These are phyloP conservation scores for Dicrostonyx torquatus DNA, from an alignment of 2,797 vertebrate species.

Conservation along the genomic window DNA sequence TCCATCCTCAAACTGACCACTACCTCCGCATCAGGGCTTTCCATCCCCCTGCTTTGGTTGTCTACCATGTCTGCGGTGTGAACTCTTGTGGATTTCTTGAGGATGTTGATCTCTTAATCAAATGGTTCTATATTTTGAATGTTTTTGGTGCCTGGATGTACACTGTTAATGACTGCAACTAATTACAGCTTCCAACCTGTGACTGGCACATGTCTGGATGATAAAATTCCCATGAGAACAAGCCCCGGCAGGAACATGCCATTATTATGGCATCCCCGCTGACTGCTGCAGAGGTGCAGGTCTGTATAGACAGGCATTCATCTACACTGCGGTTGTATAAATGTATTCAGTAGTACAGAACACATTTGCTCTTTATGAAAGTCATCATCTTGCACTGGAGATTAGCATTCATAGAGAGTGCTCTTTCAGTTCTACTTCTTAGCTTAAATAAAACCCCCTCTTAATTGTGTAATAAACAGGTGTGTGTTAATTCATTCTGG, in stretches of 20 bases:
- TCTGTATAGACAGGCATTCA: background rate
- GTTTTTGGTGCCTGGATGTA: background rate
- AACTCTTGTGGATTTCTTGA: background rate
- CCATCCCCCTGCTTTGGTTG: background rate
- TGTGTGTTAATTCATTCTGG: background rate
- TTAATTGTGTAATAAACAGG: conserved; percentile 4
- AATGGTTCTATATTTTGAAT: background rate
- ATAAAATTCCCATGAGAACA: conserved; percentile 24
- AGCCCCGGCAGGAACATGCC: background rate
- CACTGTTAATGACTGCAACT: background rate
- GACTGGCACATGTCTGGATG: background rate
- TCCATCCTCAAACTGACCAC: background rate
- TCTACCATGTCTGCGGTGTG: background rate
- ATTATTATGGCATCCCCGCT: background rate
- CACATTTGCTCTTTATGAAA: background rate
- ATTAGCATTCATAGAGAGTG: conserved; percentile 41
- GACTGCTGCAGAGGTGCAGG: background rate
- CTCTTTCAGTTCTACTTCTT: background rate
- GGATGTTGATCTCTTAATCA: background rate
- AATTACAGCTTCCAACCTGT: conserved; percentile 33
- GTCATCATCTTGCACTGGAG: conserved; percentile 11
- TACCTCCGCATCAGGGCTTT: background rate
- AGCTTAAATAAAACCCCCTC: conserved; percentile 45
- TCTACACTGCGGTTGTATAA: background rate
- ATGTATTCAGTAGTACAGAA: background rate